Evolutionary conservation across 2,888 invertebrate species (phyloP).

Genomic region (Apamea anceps): DNA sequence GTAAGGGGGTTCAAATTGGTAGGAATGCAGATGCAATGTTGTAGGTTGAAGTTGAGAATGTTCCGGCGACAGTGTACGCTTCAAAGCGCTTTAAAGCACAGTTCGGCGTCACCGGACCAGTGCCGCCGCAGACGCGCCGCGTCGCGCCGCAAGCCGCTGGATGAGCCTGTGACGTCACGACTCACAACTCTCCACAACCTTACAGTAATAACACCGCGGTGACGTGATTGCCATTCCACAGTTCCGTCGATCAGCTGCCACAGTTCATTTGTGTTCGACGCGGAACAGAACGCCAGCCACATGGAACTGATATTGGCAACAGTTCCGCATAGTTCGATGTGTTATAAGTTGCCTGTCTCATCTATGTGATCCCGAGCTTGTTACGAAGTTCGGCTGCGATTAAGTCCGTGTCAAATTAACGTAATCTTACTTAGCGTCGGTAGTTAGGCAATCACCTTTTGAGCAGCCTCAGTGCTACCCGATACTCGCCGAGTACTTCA

Average conservation of each 20-base stretch:
- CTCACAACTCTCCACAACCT: conserved; percentile 24
- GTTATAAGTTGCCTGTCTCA: conserved; percentile 32
- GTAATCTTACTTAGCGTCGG: conserved; percentile 57
- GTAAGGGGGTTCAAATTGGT: not conserved
- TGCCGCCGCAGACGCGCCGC: conserved; percentile 37
- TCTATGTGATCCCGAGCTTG: conserved; percentile 49
- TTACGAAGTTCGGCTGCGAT: conserved; percentile 47
- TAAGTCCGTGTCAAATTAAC: conserved; percentile 60
- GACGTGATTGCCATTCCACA: conserved; percentile 56
- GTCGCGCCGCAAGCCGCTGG: conserved; percentile 34
- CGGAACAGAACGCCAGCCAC: conserved; percentile 20
- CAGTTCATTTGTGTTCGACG: conserved; percentile 27
- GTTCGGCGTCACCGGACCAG: conserved; percentile 43
- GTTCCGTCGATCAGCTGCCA: conserved; percentile 23
- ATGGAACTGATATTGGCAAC: conserved; percentile 19
- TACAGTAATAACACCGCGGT: conserved; percentile 46
- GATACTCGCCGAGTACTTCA: conserved; percentile 38
- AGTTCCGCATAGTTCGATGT: conserved; percentile 33
- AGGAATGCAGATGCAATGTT: conserved; percentile 28
- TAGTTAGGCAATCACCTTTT: conserved; percentile 56
- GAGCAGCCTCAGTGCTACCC: conserved; percentile 46
- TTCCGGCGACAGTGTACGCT: conserved; percentile 49
- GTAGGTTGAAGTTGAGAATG: conserved; percentile 59
- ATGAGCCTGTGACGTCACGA: conserved; percentile 50
- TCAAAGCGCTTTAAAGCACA: conserved; percentile 59